Conservation (phyloP, 2,113 vertebrate species). For the Riparia riparia region DNA sequence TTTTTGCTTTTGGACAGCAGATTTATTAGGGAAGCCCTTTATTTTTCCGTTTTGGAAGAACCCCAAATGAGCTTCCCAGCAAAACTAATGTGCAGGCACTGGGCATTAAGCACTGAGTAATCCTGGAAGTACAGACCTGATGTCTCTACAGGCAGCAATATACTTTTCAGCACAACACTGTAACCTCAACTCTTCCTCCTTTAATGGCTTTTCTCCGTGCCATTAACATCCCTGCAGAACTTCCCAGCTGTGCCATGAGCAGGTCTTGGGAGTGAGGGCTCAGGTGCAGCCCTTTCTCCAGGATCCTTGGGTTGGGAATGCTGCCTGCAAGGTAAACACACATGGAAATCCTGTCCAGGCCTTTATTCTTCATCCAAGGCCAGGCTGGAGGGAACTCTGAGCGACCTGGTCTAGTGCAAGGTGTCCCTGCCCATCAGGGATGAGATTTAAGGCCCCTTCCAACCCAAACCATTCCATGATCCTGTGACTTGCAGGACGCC, state of each 20-base stretch:
- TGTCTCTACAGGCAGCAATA: conserved; percentile 80
- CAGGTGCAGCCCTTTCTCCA: neutral
- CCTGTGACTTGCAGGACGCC: neutral
- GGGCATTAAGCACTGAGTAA: conserved; percentile 76
- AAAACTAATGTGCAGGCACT: conserved; percentile 69
- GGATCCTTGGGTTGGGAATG: neutral
- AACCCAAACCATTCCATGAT: neutral
- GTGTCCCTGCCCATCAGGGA: neutral
- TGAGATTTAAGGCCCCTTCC: neutral
- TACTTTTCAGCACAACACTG: conserved; percentile 74
- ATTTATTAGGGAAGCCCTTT: conserved; percentile 73
- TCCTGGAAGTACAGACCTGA: conserved; percentile 78
- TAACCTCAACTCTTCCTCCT: conserved; percentile 80
- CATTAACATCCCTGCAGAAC: conserved; percentile 69
- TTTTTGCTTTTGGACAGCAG: neutral
- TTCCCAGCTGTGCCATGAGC: neutral
- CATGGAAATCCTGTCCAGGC: neutral
- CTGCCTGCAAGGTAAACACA: neutral
- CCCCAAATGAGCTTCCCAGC: conserved; percentile 78
- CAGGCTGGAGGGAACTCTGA: neutral
- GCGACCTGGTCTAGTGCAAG: neutral
- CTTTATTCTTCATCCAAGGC: neutral
- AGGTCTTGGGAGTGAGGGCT: neutral
- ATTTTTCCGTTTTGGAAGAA: conserved; percentile 74
- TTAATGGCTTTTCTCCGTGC: conserved; percentile 75